Evolutionary conservation across 2,113 vertebrate species (phyloP).

Genomic region (Istiophorus platypterus): DNA sequence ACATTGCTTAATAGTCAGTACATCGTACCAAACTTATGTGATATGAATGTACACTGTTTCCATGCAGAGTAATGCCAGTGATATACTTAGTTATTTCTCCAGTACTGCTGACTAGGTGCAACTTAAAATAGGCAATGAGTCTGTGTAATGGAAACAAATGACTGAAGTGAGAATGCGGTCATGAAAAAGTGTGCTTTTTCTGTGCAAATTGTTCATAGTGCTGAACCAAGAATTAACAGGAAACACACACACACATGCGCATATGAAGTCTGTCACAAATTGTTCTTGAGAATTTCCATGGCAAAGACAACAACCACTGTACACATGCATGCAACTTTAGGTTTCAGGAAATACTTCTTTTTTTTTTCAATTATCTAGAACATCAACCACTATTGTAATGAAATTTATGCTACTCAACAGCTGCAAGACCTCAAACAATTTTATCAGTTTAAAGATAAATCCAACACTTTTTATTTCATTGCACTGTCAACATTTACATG

Average conservation of each 20-base stretch:
- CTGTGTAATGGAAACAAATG: neutral
- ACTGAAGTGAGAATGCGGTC: neutral
- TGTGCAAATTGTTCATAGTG: neutral
- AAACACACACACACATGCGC: neutral
- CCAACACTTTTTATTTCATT: neutral
- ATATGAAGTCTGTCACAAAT: neutral
- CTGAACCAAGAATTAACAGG: conserved; percentile 12
- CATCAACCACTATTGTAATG: neutral
- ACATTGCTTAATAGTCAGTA: too few species aligned
- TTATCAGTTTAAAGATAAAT: neutral
- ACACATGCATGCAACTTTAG: neutral
- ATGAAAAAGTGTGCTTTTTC: neutral
- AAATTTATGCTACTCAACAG: neutral
- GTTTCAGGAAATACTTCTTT: neutral
- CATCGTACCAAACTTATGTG: too few species aligned
- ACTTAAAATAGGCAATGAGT: neutral
- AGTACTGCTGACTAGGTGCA: neutral
- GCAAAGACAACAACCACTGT: neutral
- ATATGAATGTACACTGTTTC: neutral
- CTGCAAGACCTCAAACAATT: neutral
- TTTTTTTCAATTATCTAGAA: too few species aligned
- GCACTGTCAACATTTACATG: neutral
- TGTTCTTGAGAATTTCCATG: conserved; percentile 17
- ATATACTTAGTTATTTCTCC: too few species aligned
- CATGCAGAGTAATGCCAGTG: neutral